phyloP scores from a whole-genome alignment of 2,113 vertebrate species.

The Apodemus speciosus region DNA sequence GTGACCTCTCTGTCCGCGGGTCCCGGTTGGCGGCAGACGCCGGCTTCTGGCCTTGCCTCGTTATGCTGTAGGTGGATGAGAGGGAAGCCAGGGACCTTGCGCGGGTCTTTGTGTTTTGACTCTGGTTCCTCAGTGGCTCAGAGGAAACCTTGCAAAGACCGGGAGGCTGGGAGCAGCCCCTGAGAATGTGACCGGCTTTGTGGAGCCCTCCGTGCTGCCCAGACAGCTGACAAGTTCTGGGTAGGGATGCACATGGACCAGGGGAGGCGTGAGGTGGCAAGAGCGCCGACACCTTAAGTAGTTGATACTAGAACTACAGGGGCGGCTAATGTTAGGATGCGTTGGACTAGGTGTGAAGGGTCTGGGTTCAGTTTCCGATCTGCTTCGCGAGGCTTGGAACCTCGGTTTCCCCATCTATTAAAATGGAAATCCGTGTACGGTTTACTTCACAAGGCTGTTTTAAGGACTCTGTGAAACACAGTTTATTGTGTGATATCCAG shows the following conservation, averaged over 20 bases:
- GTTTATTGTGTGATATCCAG: neutral
- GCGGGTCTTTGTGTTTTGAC: constrained; percentile 56
- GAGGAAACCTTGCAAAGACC: constrained; percentile 39
- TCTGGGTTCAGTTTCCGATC: neutral
- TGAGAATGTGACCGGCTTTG: neutral
- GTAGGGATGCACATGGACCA: neutral
- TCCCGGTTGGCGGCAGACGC: neutral
- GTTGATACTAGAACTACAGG: neutral
- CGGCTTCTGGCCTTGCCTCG: constrained; percentile 20
- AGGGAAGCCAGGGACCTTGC: neutral
- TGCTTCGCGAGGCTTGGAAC: neutral
- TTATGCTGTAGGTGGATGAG: neutral
- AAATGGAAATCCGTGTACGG: neutral
- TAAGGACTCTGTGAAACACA: neutral
- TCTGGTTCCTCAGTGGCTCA: neutral
- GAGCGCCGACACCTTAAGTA: neutral
- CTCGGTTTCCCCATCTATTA: neutral
- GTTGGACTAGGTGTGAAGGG: neutral
- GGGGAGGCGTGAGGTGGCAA: neutral
- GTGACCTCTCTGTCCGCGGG: constrained; percentile 38
- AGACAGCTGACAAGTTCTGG: constrained; percentile 24
- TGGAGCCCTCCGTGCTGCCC: neutral
- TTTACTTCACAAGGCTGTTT: neutral
- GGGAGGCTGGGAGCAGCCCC: neutral
- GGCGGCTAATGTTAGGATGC: neutral